Evolutionary conservation across 2,113 vertebrate genomes (phyloP).

Genomic region (Hippocampus guttulatus): DNA sequence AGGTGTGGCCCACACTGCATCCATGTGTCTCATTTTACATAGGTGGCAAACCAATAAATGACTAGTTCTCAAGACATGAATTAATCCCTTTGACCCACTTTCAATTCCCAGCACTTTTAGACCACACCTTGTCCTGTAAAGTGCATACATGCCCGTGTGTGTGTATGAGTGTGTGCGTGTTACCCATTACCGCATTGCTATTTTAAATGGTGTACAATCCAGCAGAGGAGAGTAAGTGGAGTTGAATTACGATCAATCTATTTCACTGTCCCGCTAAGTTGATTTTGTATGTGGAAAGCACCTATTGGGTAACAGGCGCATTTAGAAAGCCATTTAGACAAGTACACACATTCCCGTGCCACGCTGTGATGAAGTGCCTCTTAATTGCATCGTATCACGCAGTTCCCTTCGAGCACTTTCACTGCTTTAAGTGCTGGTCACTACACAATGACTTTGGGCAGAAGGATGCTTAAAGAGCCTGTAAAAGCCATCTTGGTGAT

Average conservation of each 20-base stretch:
- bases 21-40: background rate
- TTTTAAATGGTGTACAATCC: constrained; percentile 75
- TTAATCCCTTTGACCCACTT: constrained; percentile 69
- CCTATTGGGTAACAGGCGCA: constrained; percentile 76
- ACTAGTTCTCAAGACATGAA: constrained; percentile 60
- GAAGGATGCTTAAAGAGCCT: background rate
- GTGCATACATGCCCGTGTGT: constrained; percentile 45
- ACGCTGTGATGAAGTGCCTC: constrained; percentile 63
- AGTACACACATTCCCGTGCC: constrained; percentile 50
- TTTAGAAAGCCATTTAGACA: constrained; percentile 75
- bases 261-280: constrained; percentile 64
- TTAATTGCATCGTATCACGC: constrained; percentile 65
- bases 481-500: too few species aligned
- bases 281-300: constrained; percentile 68
- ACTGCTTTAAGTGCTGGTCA: background rate
- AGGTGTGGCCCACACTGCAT: background rate
- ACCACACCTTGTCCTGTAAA: constrained; percentile 69
- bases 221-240: constrained; percentile 58
- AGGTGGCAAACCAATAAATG: constrained; percentile 3
- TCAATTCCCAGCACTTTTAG: constrained; percentile 68
- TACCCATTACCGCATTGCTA: constrained; percentile 64
- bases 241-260: constrained; percentile 77
- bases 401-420: too few species aligned
- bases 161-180: background rate
- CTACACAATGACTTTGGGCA: background rate